These are phyloP conservation scores for Heliothis peltigera DNA, from an alignment of 2,888 invertebrate species.

Conservation along the genomic window DNA sequence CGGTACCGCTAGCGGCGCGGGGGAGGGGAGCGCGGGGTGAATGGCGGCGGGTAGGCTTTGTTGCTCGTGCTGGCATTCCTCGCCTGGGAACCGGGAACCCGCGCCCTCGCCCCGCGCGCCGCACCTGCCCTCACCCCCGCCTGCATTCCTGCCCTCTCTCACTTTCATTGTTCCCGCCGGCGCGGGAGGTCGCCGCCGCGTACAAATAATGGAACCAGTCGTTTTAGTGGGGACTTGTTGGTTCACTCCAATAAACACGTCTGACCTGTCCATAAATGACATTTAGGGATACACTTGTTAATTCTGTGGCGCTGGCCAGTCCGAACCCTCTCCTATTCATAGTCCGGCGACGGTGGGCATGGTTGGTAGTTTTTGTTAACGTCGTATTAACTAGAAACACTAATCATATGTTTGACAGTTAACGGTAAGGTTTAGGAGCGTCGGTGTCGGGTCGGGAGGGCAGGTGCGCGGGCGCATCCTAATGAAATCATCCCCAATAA, in stretches of 20 bases:
- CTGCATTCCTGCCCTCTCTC: constrained; percentile 88
- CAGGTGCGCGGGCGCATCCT: constrained; percentile 78
- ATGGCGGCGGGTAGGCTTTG: constrained; percentile 88
- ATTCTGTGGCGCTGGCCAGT: constrained; percentile 55
- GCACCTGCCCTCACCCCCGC: constrained; percentile 74
- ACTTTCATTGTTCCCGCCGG: constrained; percentile 89
- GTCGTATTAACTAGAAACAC: constrained; percentile 62
- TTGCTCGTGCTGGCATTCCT: constrained; percentile 89
- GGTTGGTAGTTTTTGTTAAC: constrained; percentile 57
- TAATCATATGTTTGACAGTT: constrained; percentile 74
- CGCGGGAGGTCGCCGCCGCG: constrained; percentile 87
- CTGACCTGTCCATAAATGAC: constrained; percentile 81
- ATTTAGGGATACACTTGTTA: constrained; percentile 81
- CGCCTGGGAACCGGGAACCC: constrained; percentile 88
- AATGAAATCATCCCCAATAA: constrained; percentile 87
- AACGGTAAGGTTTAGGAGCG: constrained; percentile 68
- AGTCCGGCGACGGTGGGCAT: constrained; percentile 42
- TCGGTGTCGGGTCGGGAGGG: constrained; percentile 40
- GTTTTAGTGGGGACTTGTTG: constrained; percentile 78
- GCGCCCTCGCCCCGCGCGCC: constrained; percentile 68
- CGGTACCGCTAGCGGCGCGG: constrained; percentile 74
- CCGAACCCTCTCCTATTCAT: constrained; percentile 38
- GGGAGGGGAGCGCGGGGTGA: constrained; percentile 79
- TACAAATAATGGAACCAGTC: constrained; percentile 85
- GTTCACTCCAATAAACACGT: constrained; percentile 83